Evolutionary conservation across 2,113 vertebrate genomes (phyloP), one percentile per base, ranked within the genome.

Genomic region (Solea senegalensis): DNA sequence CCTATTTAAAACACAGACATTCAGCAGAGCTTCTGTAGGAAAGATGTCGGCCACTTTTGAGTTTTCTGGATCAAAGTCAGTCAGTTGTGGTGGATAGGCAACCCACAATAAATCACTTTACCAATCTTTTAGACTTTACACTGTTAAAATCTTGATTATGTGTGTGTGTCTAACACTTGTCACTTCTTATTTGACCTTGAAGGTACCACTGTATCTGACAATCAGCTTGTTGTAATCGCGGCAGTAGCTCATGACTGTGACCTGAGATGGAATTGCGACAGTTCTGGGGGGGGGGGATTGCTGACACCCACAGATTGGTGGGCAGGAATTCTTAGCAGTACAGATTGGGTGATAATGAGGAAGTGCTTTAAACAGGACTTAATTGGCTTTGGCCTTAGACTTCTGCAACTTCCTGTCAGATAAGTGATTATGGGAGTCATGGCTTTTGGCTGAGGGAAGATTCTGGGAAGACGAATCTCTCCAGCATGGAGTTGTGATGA

Each of bases 311-410:
- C 87, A 89, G 88, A 90, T 90, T 88, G 87, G 69, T 80, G 73
- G 86, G 83, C 86, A 88, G 65, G 72, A 68, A 54, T 45, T 76
- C 57, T 74, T 88, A 76, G 77, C 84, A 87, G 77, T 86, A 82
- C 81, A 88, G 89, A 90, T 79, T 84, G 86, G 84, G 84, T 85
- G 90, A 86, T 82, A 86, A 88, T 2, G 70, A 83, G 76, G 52
- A 85, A 43, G 66, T 71, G 69, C 60, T 87, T 70, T 62, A 56
- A 85, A 43, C 43, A 0, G 66, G 73, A 43, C 69, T 72, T 82
- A 64, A 82, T 84, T 89, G 84, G 68, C 67, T 66, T 67, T 78
- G 75, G 69, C 52, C 63, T 26, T 50, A 16, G 9, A 56, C 67
- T 82, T 82, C 39, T 51, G 57, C 15, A 86, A 83, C 69, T 83